phyloP scores from a whole-genome alignment of 1,140 invertebrate genomes.

The Trichomalopsis sarcophagae region DNA sequence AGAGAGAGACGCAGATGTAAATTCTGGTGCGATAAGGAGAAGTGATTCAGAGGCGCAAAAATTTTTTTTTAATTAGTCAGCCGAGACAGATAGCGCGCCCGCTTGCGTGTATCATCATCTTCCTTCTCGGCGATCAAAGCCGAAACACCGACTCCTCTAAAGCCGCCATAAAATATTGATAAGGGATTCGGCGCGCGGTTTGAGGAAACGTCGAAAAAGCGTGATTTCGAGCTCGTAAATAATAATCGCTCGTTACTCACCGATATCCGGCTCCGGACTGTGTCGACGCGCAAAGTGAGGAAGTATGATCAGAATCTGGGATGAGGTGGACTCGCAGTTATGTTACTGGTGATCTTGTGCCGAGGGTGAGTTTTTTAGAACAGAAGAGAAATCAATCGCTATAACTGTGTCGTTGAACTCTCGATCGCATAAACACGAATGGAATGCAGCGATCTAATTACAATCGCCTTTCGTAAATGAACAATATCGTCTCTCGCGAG shows the following conservation, averaged over 20 bases:
- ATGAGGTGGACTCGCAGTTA: slow-evolving; percentile 38
- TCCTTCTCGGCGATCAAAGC: slow-evolving; percentile 20
- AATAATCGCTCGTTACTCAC: too few relatives aligned
- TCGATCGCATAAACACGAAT: background rate
- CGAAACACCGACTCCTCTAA: background rate
- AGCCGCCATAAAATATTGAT: background rate
- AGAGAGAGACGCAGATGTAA: slow-evolving; percentile 12
- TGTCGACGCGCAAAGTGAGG: background rate
- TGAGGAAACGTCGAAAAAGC: background rate
- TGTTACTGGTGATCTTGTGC: slow-evolving; percentile 29
- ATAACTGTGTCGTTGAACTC: background rate
- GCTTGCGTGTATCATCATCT: background rate
- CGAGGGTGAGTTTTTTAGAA: slow-evolving; percentile 23
- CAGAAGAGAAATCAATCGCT: background rate
- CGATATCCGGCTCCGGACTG: too few relatives aligned
- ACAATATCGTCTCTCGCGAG: too few relatives aligned
- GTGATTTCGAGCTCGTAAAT: too few relatives aligned
- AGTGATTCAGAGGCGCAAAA: slow-evolving; percentile 20
- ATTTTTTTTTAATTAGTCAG: slow-evolving; percentile 29
- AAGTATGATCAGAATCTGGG: slow-evolving; percentile 32
- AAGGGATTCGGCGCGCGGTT: background rate
- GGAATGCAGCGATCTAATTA: background rate
- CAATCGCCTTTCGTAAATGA: too few relatives aligned
- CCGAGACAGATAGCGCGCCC: background rate
- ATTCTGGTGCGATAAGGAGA: background rate